Conservation (phyloP, 2,888 invertebrate species). For the Strigamia transsilvanica region DNA sequence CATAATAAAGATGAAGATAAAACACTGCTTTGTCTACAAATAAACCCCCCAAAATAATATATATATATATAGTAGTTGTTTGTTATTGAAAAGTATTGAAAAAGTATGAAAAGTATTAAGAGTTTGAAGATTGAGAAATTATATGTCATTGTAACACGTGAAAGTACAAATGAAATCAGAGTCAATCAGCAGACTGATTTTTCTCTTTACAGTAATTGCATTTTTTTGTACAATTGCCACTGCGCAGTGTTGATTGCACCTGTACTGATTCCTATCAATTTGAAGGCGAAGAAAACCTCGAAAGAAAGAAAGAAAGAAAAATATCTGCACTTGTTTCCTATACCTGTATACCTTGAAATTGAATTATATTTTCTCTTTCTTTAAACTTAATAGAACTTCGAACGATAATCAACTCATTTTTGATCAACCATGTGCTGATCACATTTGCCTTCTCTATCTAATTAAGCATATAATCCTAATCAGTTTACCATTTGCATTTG, state of each 20-base stretch:
- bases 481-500: conserved; percentile 17
- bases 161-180: conserved; percentile 45
- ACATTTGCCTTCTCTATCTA: conserved; percentile 25
- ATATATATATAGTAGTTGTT: background rate
- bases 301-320: background rate
- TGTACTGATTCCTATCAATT: conserved; percentile 47
- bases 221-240: conserved; percentile 33
- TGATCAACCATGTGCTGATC: conserved; percentile 5
- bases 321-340: background rate
- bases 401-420: conserved; percentile 13
- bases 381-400: conserved; percentile 15
- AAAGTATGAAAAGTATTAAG: too few relatives aligned
- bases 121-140: background rate
- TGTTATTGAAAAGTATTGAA: background rate
- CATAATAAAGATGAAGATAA: conserved; percentile 41
- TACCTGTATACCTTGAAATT: background rate
- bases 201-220: conserved; percentile 35
- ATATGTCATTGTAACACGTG: background rate
- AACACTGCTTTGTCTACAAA: background rate
- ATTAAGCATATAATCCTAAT: conserved; percentile 33
- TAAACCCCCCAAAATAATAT: background rate
- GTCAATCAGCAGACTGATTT: conserved; percentile 34
- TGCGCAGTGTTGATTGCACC: conserved; percentile 38
- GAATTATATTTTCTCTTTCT: background rate
- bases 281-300: background rate